phyloP scores from a whole-genome alignment of 2,113 vertebrate species.

The Psittacula cyanocephala region DNA sequence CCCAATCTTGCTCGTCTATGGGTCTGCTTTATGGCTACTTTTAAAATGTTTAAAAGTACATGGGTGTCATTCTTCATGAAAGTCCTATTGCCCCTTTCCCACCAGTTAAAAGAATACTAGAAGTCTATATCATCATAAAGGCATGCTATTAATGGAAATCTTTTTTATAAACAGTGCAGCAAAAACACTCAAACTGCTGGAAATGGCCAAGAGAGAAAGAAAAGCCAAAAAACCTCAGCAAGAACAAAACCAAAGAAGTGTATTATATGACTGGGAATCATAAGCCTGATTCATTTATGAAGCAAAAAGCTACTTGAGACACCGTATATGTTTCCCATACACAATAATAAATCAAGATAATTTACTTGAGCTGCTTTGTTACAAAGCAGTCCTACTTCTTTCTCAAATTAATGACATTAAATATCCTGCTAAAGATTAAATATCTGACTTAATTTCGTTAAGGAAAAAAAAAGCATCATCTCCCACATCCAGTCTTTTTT shows the following conservation, averaged over 20 bases:
- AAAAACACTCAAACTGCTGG: slow-evolving; percentile 16
- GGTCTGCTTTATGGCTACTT: neutral
- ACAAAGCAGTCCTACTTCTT: slow-evolving; percentile 37
- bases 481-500: neutral
- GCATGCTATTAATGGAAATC: slow-evolving; percentile 24
- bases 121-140: neutral
- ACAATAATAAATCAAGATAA: slow-evolving; percentile 59
- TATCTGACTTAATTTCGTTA: slow-evolving; percentile 55
- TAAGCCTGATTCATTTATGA: slow-evolving; percentile 41
- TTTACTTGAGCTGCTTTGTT: slow-evolving; percentile 38
- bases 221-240: neutral
- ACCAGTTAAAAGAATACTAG: slow-evolving; percentile 1
- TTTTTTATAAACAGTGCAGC: neutral
- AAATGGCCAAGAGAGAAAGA: neutral
- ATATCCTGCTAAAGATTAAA: slow-evolving; percentile 65
- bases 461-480: neutral
- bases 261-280: neutral
- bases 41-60: neutral
- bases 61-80: neutral
- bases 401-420: slow-evolving; percentile 60
- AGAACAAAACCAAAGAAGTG: neutral
- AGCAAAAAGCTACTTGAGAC: slow-evolving; percentile 47
- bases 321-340: neutral
- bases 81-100: neutral
- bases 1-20: neutral